These are phyloP conservation scores for Sebastes oblongus DNA, from an alignment of 2,797 vertebrate species.

Conservation along the genomic window DNA sequence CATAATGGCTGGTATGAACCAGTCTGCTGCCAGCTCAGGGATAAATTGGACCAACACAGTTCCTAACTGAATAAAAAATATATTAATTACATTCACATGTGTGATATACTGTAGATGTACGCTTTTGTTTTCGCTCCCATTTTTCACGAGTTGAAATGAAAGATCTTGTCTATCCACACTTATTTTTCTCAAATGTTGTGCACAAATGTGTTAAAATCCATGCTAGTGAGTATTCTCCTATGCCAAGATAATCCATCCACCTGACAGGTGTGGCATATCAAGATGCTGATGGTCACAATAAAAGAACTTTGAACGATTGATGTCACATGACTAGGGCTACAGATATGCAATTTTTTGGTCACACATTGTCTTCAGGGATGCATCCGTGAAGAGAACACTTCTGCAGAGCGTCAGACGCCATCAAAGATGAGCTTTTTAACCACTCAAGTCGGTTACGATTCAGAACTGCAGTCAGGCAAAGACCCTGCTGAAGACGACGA, in stretches of 20 bases:
- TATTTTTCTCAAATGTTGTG: not conserved
- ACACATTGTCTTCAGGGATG: not conserved
- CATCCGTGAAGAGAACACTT: no score
- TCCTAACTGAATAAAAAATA: not conserved
- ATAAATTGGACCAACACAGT: not conserved
- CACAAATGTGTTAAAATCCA: not conserved
- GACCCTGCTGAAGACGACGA: not conserved
- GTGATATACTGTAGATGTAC: not conserved
- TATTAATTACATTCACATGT: not conserved
- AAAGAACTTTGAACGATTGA: not conserved
- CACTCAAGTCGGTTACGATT: not conserved
- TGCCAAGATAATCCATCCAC: no score
- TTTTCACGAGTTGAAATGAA: not conserved
- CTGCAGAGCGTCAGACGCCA: no score
- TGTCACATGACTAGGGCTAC: not conserved
- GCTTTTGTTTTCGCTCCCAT: not conserved
- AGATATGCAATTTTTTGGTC: not conserved
- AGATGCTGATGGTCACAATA: not conserved
- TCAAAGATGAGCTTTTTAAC: no score
- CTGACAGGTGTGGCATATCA: not conserved
- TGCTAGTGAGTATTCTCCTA: no score
- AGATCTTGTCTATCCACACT: not conserved
- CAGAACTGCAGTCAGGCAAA: not conserved
- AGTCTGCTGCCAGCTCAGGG: not conserved
- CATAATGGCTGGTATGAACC: slow-evolving; percentile 24